These are phyloP conservation scores for Amphiduros pacificus DNA, from an alignment of 2,888 invertebrate species.

Conservation along the genomic window DNA sequence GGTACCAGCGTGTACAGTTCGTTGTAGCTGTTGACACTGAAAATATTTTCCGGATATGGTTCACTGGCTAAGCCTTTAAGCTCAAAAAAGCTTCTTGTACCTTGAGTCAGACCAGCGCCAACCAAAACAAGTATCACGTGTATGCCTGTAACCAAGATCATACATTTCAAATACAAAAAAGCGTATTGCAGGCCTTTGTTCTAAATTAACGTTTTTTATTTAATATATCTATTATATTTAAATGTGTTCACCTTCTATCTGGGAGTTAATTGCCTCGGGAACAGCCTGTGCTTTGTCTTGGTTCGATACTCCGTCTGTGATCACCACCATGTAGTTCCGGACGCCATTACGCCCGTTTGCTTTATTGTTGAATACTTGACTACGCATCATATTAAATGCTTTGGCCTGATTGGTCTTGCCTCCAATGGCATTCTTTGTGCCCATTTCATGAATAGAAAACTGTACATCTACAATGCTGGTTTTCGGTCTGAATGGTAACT, in stretches of 20 bases:
- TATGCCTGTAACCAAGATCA: too few relatives aligned
- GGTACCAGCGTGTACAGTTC: constrained; percentile 19
- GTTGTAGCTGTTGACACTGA: constrained; percentile 27
- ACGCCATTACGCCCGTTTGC: constrained; percentile 40
- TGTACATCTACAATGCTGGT: constrained; percentile 19
- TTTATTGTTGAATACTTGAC: constrained; percentile 40
- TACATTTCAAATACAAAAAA: too few relatives aligned
- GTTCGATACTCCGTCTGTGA: constrained; percentile 50
- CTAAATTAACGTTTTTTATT: too few relatives aligned
- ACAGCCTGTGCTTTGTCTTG: constrained; percentile 40
- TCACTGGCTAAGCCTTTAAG: constrained; percentile 30
- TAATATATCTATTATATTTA: too few relatives aligned
- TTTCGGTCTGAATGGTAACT: constrained; percentile 36
- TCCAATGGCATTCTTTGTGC: constrained; percentile 37
- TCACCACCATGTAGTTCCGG: constrained; percentile 48
- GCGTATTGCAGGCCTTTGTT: too few relatives aligned
- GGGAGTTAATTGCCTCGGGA: constrained; percentile 46
- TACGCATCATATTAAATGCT: constrained; percentile 40
- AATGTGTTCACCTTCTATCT: constrained; percentile 40
- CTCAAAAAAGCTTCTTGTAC: constrained; percentile 28
- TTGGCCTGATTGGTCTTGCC: constrained; percentile 51
- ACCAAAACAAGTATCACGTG: constrained; percentile 44
- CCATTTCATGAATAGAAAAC: constrained; percentile 15
- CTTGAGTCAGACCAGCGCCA: constrained; percentile 41
- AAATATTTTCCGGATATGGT: constrained; percentile 28